These are phyloP conservation scores for Coleophora deauratella DNA, from an alignment of 2,888 invertebrate species.

Conservation along the genomic window DNA sequence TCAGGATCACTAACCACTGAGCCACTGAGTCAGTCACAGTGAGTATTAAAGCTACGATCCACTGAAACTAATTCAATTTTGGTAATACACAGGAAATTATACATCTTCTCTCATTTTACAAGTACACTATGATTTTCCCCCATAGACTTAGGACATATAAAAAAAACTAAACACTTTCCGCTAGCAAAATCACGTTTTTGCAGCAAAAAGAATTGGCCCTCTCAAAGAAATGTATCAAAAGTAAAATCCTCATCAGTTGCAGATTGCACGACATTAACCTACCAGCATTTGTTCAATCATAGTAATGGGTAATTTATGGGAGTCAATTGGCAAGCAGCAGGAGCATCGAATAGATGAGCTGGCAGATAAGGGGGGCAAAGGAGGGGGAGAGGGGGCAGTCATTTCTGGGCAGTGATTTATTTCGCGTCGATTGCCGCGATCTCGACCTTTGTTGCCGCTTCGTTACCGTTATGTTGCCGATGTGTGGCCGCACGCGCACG, in stretches of 20 bases:
- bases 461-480: not conserved
- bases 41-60: no score
- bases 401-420: constrained; percentile 21
- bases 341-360: constrained; percentile 20
- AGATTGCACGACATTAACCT: constrained; percentile 20
- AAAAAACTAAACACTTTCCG: no score
- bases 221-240: constrained; percentile 7
- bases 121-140: no score
- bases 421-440: constrained; percentile 14
- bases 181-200: no score
- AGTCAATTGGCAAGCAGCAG: constrained; percentile 21
- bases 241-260: constrained; percentile 13
- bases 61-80: no score
- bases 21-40: no score
- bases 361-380: constrained; percentile 15
- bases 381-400: constrained; percentile 9
- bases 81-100: no score
- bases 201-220: not conserved
- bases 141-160: no score
- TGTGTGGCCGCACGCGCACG: not conserved
- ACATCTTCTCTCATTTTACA: no score
- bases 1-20: no score
- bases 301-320: constrained; percentile 25
- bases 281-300: constrained; percentile 23
- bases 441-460: constrained; percentile 8